These are phyloP conservation scores for Axinella damicornis DNA, from an alignment of 37 sponge, comb jelly and placozoan genomes.

Conservation along the genomic window DNA sequence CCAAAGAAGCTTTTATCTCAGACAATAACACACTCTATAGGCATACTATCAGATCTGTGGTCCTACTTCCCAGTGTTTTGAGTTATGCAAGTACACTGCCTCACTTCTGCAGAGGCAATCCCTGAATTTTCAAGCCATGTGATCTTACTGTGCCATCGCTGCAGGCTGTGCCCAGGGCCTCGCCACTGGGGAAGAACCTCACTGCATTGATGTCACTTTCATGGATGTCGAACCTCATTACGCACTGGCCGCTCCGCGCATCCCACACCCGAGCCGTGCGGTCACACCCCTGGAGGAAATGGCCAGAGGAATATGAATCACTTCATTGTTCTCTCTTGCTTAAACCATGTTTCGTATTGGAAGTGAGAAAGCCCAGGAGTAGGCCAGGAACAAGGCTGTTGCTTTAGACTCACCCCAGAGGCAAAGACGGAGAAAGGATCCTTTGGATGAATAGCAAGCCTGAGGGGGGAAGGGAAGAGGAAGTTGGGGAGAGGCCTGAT, in stretches of 20 bases:
- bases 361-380: no score
- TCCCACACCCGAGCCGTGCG: slow-evolving; percentile 82
- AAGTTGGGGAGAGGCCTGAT: no score
- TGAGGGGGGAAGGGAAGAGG: not conserved
- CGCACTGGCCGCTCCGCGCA: slow-evolving; percentile 72
- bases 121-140: no score
- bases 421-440: slow-evolving; percentile 64
- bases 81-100: no score
- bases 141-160: slow-evolving; percentile 90
- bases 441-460: slow-evolving; percentile 42
- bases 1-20: no score
- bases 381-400: no score
- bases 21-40: no score
- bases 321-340: not conserved
- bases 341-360: no score
- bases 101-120: no score
- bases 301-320: not conserved
- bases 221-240: slow-evolving; percentile 67
- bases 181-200: slow-evolving; percentile 84
- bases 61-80: no score
- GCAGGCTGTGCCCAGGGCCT: slow-evolving; percentile 75
- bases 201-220: slow-evolving; percentile 69
- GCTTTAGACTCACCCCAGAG: slow-evolving; percentile 55
- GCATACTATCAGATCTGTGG: no score
- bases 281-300: slow-evolving; percentile 64